Conservation (phyloP, 2,113 vertebrate genomes). For the Tragelaphus strepsiceros region DNA sequence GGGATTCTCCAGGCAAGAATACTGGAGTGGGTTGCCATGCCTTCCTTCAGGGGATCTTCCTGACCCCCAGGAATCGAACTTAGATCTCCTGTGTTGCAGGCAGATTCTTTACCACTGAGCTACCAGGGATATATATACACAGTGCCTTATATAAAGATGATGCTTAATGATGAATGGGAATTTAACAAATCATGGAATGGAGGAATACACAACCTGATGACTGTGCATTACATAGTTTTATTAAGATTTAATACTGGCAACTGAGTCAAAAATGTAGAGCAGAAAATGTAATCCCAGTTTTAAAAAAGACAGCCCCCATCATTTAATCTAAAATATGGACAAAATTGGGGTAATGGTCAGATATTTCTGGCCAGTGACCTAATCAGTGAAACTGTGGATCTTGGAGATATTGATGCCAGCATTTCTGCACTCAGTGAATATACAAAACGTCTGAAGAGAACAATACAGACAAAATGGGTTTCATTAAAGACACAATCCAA, state of each 20-base stretch:
- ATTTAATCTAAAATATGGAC: constrained; percentile 6
- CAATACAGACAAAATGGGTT: background rate
- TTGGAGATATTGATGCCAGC: background rate
- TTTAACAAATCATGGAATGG: background rate
- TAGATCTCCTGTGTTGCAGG: background rate
- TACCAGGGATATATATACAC: background rate
- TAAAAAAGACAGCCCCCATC: background rate
- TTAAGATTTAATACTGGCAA: constrained; percentile 12
- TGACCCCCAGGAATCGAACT: background rate
- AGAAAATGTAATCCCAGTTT: background rate
- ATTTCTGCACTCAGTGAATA: background rate
- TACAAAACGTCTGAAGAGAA: background rate
- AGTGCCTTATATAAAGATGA: background rate
- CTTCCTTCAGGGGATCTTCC: background rate
- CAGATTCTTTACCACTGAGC: background rate
- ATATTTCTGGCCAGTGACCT: background rate
- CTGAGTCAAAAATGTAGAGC: background rate
- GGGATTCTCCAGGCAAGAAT: background rate
- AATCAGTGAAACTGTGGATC: background rate
- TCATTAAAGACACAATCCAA: background rate
- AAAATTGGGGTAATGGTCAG: background rate
- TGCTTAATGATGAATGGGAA: background rate
- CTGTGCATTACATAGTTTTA: background rate
- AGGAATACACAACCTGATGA: background rate
- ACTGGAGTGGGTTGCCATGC: background rate